Evolutionary conservation across 2,888 invertebrate species (phyloP).

Genomic region (Aquatica leii): DNA sequence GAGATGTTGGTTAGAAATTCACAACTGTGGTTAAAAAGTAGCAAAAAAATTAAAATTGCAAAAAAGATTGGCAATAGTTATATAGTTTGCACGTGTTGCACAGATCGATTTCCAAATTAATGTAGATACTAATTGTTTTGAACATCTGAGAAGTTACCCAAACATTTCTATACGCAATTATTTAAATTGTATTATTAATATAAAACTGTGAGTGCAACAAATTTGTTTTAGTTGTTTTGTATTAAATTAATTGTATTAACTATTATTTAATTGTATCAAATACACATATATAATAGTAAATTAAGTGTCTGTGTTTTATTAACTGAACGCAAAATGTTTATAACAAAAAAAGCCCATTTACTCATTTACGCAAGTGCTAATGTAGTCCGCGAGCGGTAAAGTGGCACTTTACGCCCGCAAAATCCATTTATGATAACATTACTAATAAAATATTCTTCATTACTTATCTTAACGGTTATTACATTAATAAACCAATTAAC

Average conservation of each 20-base stretch:
- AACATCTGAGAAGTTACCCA: too few relatives aligned
- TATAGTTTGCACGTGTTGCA: too few relatives aligned
- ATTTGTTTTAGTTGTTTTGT: background rate
- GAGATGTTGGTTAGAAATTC: background rate
- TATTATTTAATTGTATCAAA: background rate
- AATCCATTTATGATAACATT: too few relatives aligned
- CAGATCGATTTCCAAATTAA: too few relatives aligned
- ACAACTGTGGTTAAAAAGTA: background rate
- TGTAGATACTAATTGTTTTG: too few relatives aligned
- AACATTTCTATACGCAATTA: background rate
- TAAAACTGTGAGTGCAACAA: background rate
- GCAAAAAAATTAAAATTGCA: background rate
- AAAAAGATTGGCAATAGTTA: background rate
- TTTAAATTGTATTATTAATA: background rate
- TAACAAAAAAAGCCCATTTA: background rate
- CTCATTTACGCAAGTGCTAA: background rate
- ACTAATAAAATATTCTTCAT: too few relatives aligned
- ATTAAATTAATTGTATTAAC: background rate
- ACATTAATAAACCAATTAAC: too few relatives aligned
- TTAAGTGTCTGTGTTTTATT: background rate
- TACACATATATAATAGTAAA: background rate
- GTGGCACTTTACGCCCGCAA: background rate
- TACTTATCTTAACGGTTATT: too few relatives aligned
- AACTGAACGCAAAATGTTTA: background rate
- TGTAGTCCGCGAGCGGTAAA: background rate